A percentile compares a stretch with the other conserved stretches of the same genome.
Conservation (phyloP, 2,888 invertebrate species). For the Spodoptera exigua region DNA sequence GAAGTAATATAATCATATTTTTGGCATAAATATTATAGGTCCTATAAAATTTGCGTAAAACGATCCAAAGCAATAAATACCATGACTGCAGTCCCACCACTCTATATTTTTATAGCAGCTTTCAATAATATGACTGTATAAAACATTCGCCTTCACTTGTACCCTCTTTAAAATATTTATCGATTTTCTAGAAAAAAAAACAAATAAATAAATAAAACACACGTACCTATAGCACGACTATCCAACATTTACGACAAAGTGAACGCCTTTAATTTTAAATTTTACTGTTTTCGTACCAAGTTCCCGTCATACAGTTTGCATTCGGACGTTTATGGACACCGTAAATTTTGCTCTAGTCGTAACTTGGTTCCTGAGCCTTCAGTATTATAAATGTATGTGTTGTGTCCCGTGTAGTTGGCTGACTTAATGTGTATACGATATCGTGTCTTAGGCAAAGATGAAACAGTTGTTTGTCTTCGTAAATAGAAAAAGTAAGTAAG, state of each 20-base stretch:
- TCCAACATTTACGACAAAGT: slow-evolving; percentile 51
- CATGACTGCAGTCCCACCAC: not conserved
- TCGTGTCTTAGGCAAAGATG: slow-evolving; percentile 23
- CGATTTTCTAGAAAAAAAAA: slow-evolving; percentile 21
- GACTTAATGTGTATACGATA: slow-evolving; percentile 36
- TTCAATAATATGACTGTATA: slow-evolving; percentile 1
- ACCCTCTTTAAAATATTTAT: slow-evolving; percentile 11
- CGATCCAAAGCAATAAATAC: not conserved
- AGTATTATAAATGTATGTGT: slow-evolving; percentile 50
- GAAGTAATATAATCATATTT: no score
- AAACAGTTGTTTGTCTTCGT: slow-evolving; percentile 12
- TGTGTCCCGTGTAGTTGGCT: slow-evolving; percentile 35
- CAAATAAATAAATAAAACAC: slow-evolving; percentile 43
- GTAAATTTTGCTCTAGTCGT: slow-evolving; percentile 60
- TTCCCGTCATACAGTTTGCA: slow-evolving; percentile 53
- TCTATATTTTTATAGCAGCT: not conserved
- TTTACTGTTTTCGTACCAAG: slow-evolving; percentile 48
- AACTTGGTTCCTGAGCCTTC: slow-evolving; percentile 58
- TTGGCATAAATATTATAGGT: no score
- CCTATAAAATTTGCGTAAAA: no score
- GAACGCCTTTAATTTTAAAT: slow-evolving; percentile 56
- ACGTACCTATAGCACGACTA: slow-evolving; percentile 9
- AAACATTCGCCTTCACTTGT: slow-evolving; percentile 2
- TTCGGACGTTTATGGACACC: slow-evolving; percentile 60
- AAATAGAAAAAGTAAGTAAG: no score